These are phyloP conservation scores for Lomographa bimaculata DNA, from an alignment of 2,888 invertebrate species.

Conservation along the genomic window DNA sequence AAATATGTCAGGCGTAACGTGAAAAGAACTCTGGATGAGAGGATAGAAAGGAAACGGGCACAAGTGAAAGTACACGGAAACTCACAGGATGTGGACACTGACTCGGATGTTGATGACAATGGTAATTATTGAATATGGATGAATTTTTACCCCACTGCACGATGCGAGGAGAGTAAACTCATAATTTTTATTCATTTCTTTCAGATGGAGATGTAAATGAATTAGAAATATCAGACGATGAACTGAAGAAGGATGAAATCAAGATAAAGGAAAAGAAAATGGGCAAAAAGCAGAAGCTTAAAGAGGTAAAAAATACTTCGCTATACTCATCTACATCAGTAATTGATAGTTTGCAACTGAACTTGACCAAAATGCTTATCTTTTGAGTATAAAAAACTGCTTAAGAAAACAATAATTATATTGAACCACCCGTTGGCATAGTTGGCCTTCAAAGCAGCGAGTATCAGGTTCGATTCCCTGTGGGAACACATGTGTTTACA, in stretches of 20 bases:
- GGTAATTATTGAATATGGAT: slow-evolving; percentile 40
- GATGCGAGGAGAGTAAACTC: not conserved
- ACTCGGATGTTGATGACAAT: slow-evolving; percentile 74
- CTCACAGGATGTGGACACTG: slow-evolving; percentile 74
- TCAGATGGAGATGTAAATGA: slow-evolving; percentile 72
- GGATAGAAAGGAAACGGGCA: slow-evolving; percentile 85
- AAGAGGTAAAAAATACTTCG: slow-evolving; percentile 56
- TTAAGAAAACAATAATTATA: too few species aligned
- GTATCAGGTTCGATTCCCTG: too few species aligned
- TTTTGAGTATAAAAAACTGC: too few species aligned
- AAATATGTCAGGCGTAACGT: slow-evolving; percentile 92
- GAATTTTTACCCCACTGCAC: not conserved
- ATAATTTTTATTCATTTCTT: not conserved
- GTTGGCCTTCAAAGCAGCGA: too few species aligned
- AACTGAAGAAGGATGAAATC: slow-evolving; percentile 88
- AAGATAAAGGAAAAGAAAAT: slow-evolving; percentile 86
- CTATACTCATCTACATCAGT: too few species aligned
- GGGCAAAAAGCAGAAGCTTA: slow-evolving; percentile 70
- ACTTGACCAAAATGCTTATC: too few species aligned
- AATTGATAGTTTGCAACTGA: too few species aligned
- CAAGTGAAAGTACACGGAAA: slow-evolving; percentile 71
- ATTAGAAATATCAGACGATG: slow-evolving; percentile 89
- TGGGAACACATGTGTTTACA: too few species aligned
- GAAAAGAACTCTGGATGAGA: slow-evolving; percentile 92
- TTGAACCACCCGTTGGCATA: too few species aligned